Evolutionary conservation across 1,140 invertebrate genomes (phyloP), one percentile per base, ranked within the genome.

Genomic region (Pachyrhynchus sulphureomaculatus): DNA sequence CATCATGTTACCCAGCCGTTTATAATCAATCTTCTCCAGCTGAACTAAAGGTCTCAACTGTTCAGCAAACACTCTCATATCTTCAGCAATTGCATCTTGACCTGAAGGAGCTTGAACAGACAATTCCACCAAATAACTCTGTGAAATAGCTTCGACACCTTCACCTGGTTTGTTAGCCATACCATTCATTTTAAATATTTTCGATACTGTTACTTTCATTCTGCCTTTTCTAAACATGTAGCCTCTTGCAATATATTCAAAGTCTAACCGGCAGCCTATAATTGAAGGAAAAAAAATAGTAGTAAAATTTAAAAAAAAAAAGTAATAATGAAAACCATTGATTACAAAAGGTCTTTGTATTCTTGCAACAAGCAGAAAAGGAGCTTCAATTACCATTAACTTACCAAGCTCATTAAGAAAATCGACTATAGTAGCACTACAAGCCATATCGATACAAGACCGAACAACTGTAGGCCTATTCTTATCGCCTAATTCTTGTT

Each of bases 131-230:
- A 98, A 79, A 78, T 96, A 94, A 68, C 94, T 97, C 65, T 91
- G 88, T 2, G 93, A 93, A 64, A 98, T 87, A 2, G 92, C 85
- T 73, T 98, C 95, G 15, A 90, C 77, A 68, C 82, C 82, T 49
- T 89, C 88, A 20, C 82, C 78, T 10, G 84, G 77, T 73, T 88
- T 90, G 48, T 83, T 86, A 56, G 86, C 86, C 76, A 82, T 82
- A 33, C 77, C 77, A 36, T 78, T 79, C 80, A 92, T 89, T 84
- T 93, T 94, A 67, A 92, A 95, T 9, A 99, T 88, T 78, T 98
- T 98, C 0, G 92, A 93, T 0, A 98, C 93, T 1, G 93, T 96
- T 1, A 97, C 90, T 77, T 98, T 98, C 92, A 98, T 96, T 72
- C 95, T 82, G 0, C 95, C 95, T 81, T 98, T 98, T 45, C 93